Evolutionary conservation across 2,888 invertebrate genomes (phyloP).

Genomic region (Dasypolia templi): DNA sequence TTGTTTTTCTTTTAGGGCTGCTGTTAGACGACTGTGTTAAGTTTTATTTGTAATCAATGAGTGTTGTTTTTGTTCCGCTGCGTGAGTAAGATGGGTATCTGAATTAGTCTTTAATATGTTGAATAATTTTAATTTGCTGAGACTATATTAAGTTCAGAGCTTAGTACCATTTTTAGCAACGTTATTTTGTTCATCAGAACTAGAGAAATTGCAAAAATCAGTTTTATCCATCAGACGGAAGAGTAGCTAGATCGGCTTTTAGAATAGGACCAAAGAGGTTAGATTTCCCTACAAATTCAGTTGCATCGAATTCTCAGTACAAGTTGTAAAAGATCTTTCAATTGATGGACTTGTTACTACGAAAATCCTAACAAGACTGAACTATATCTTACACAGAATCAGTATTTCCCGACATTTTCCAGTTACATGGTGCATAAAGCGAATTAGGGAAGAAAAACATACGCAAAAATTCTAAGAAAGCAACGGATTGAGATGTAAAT

Average conservation of each 20-base stretch:
- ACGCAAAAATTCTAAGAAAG: constrained; percentile 63
- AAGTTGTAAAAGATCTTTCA: constrained; percentile 7
- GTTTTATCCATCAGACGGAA: neutral
- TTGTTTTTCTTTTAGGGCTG: constrained; percentile 25
- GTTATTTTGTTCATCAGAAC: too few relatives aligned
- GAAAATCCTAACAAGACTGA: constrained; percentile 3
- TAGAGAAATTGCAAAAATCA: too few relatives aligned
- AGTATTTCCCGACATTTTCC: constrained; percentile 19
- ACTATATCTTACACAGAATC: constrained; percentile 18
- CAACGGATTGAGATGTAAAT: constrained; percentile 68
- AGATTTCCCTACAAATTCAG: neutral
- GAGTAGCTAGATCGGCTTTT: neutral
- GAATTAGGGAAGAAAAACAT: constrained; percentile 47
- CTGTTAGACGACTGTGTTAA: constrained; percentile 21
- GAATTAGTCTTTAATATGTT: neutral
- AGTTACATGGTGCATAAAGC: constrained; percentile 40
- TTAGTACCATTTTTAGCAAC: too few relatives aligned
- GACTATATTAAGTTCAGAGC: neutral
- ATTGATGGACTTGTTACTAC: constrained; percentile 4
- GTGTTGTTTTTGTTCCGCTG: neutral
- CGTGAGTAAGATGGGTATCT: neutral
- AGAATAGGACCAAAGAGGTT: neutral
- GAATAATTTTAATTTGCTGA: too few relatives aligned
- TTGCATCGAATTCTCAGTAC: neutral
- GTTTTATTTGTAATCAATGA: constrained; percentile 25